These are phyloP conservation scores for Athalia cordata DNA, from an alignment of 2,888 invertebrate genomes.

Conservation along the genomic window DNA sequence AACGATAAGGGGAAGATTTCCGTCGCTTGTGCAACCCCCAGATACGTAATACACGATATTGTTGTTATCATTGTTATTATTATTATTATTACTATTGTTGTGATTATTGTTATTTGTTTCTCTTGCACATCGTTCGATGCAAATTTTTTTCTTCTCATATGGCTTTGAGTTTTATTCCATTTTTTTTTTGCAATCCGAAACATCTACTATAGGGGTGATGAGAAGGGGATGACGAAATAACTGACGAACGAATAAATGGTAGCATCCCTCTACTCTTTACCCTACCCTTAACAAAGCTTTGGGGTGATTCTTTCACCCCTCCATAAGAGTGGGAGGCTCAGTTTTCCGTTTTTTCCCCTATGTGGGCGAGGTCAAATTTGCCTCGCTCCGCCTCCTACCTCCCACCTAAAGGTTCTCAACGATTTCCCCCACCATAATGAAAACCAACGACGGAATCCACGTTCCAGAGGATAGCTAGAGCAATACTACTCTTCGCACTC, in stretches of 20 bases:
- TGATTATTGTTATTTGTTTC: not conserved
- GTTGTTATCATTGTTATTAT: too few relatives aligned
- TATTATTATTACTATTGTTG: not conserved
- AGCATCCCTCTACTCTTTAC: not conserved
- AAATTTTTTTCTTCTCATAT: not conserved
- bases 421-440: slow-evolving; percentile 53
- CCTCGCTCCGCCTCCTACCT: slow-evolving; percentile 72
- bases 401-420: slow-evolving; percentile 51
- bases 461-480: slow-evolving; percentile 20
- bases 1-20: slow-evolving; percentile 22
- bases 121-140: not conserved
- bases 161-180: too few relatives aligned
- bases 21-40: not conserved
- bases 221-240: slow-evolving; percentile 30
- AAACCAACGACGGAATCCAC: slow-evolving; percentile 58
- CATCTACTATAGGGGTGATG: slow-evolving; percentile 11
- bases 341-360: slow-evolving; percentile 75
- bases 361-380: slow-evolving; percentile 74
- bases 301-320: slow-evolving; percentile 31
- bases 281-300: not conserved
- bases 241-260: slow-evolving; percentile 40
- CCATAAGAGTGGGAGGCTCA: slow-evolving; percentile 20
- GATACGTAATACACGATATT: slow-evolving; percentile 21
- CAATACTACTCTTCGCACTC: slow-evolving; percentile 32
- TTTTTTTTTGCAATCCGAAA: not conserved